Evolutionary conservation across 2,888 invertebrate genomes (phyloP), one percentile per base, ranked within the genome.

Genomic region (Callyntrura sp.): DNA sequence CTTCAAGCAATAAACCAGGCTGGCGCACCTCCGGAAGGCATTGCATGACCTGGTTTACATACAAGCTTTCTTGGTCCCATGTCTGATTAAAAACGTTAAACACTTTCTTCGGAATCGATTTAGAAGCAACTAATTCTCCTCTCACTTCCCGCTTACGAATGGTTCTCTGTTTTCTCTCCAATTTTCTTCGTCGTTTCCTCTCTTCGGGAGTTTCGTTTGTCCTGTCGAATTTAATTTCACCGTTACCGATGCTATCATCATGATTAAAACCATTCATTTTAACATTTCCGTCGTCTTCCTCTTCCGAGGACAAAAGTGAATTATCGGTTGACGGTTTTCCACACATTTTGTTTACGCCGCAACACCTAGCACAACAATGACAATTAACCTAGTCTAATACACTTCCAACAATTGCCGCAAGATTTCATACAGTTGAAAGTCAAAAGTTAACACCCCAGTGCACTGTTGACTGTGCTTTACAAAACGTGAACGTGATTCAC

Each of bases 11-110:
- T 35, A 90, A n/a, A 2, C 84, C 90, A 1, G 91, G 91, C 9
- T 85, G 73, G 2, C 87, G n/a, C 6, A 90, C 85, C 68, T 91
- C 91, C 9, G 91, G 91, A 17, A 91, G 76, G 65, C 79, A 87
- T 51, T 87, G 51, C 65, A 90, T 76, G 17, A 88, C 87, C 20
- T 60, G 17, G 0, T 43, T 43, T 23, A 91, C 91, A 62, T 83
- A 91, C 14, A 11, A 43, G 25, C 25, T 79, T 70, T 91, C 91
- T 6, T 45, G 25, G 8, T 87, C 87, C 87, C 88, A 91, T 9
- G 90, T 60, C 14, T 57, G 17, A 73, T 85, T 88, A 20, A 91
- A 87, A n/a, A 25, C 43, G 0, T 68, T 43, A 12, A 79, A 0
- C 6, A 90, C 28, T 70, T 83, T 87, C 48, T 79, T 89, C 0